Percentiles rank a stretch among this genome's conserved stretches.
Evolutionary conservation across 1,140 invertebrate genomes (phyloP).

Genomic region (Hermatobates lingyangjiaoensis): DNA sequence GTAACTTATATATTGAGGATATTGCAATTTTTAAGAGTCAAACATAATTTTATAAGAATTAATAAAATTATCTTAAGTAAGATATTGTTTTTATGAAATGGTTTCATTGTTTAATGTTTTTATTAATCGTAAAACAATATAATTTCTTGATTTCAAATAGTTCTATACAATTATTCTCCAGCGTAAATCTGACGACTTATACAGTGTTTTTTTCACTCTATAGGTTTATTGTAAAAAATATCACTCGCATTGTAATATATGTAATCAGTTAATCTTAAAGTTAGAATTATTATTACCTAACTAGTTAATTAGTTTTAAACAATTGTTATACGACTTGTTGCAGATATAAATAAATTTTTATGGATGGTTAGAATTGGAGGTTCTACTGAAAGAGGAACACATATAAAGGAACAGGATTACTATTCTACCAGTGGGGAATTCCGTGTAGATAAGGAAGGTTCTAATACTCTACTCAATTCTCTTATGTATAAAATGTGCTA

Average conservation of each 20-base stretch:
- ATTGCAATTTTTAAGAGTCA: no score
- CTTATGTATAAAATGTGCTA: constrained; percentile 96
- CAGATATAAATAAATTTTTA: constrained; percentile 94
- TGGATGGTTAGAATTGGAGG: constrained; percentile 99
- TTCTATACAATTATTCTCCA: no score
- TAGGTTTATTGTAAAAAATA: neutral
- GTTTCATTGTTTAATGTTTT: no score
- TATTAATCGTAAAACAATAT: no score
- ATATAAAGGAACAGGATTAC: constrained; percentile 93
- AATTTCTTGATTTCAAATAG: no score
- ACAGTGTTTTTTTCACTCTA: neutral
- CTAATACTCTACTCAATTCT: constrained; percentile 68
- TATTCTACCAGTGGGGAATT: constrained; percentile 89
- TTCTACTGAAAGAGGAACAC: constrained; percentile 78
- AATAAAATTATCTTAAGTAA: no score
- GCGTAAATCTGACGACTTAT: neutral
- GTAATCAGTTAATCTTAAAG: neutral
- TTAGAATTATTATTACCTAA: no score
- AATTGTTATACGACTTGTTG: constrained; percentile 15
- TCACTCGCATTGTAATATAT: neutral
- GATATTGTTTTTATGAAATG: no score
- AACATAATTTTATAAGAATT: no score
- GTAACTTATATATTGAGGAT: no score
- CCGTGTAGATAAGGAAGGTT: constrained; percentile 77
- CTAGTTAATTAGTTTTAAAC: no score